Evolutionary conservation across 2,888 invertebrate species (phyloP), one percentile per base, ranked within the genome.

Genomic region (Gymnoscelis rufifasciata): DNA sequence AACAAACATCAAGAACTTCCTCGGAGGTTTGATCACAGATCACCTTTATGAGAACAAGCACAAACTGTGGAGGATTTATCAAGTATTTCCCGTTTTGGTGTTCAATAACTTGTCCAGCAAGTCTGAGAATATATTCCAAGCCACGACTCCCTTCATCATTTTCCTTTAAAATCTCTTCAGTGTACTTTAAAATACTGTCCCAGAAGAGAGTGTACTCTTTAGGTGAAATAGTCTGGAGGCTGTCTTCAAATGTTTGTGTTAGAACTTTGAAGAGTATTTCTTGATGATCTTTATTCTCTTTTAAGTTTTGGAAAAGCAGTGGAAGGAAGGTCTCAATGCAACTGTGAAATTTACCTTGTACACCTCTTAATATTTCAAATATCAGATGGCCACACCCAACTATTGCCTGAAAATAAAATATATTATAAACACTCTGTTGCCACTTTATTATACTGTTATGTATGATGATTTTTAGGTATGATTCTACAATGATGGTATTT

Each of bases 341-440:
- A 54, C 94, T 96, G 72, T 98, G 97, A 68, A 98, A 95, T 64
- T 95, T 93, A 0, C 93, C 93, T 48, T 92, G 89, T 0, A 96
- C 92, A 23, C 97, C 97, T 67, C 93, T 92, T 31, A 97, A 77
- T 44, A 96, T 94, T 88, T 98, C 96, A 83, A 96, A 98, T 45
- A 98, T 87, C 13, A 98, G 88, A 59, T 93, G 92, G 0, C 97
- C 96, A 75, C 96, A 94, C 3, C 98, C 98, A 40, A 90, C 77
- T 10, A 93, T 83, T 51, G 93, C 93, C 93, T 94, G 76, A 51
- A 89, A 90, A 41, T 39, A 36, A 7, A 10, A 14, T 3, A 13
- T 8, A 90, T n/a, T 1, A 15, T n/a, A 10, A n/a, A n/a, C n/a
- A n/a, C n/a, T n/a, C n/a, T n/a, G n/a, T n/a, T n/a, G n/a, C n/a